phyloP scores from a whole-genome alignment of 2,797 vertebrate species.

The Macrochelys suwanniensis region DNA sequence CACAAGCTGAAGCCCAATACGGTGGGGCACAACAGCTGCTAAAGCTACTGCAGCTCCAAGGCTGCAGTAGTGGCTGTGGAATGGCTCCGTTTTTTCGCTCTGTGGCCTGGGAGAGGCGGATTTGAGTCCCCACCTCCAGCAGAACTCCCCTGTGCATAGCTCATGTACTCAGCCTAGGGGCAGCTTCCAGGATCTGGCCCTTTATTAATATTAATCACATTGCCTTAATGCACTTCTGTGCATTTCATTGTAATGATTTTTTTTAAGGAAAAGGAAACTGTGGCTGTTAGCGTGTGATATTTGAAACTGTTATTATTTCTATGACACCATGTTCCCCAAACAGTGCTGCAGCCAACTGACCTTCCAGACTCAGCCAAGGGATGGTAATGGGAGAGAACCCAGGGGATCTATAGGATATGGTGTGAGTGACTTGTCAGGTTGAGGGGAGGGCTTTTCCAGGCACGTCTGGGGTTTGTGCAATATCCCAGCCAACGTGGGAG shows the following conservation, averaged over 20 bases:
- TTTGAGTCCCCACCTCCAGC: background rate
- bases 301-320: background rate
- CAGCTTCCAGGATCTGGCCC: background rate
- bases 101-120: background rate
- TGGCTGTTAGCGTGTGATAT: background rate
- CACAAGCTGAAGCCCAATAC: background rate
- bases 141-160: background rate
- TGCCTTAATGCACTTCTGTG: background rate
- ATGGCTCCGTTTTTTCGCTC: background rate
- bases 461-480: background rate
- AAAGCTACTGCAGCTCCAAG: background rate
- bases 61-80: background rate
- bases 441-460: background rate
- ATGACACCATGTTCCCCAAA: background rate
- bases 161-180: background rate
- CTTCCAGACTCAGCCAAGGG: background rate
- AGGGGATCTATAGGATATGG: background rate
- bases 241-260: background rate
- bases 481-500: background rate
- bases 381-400: background rate
- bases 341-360: background rate
- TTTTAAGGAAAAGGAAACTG: background rate
- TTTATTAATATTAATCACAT: background rate
- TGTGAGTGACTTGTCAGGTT: background rate
- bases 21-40: background rate